Base-by-base conservation (phyloP, 1,140 invertebrate genomes). In the Conopomorpha cramerella region DNA sequence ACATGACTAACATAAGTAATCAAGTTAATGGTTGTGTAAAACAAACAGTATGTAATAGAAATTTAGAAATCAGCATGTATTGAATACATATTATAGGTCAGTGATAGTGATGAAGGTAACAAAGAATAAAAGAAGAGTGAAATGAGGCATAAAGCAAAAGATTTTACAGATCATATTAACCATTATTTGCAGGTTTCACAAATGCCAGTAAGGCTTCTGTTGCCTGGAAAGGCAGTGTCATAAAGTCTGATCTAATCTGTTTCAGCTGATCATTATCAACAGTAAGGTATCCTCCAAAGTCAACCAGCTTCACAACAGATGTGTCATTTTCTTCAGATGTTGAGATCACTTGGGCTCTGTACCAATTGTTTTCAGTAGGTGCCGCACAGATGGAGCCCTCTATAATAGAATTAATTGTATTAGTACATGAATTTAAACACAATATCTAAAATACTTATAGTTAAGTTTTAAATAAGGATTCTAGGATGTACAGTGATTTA, bases 161-260 rank as follows among this genome's bases (percentile, higher is more conserved):
- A 28, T 43, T n/a, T 29, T 23, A 47, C 43, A 38, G 44, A 41
- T 45, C 4, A 36, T 35, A 43, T 26, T 54, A 43, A 60, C 71
- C 78, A 80, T 91, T 86, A 77, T 86, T 84, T 30, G 86, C 79
- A 29, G 95, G 92, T 68, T 85, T 84, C 38, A 99, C 82, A 77
- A 95, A 90, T 7, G 93, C 92, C 54, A 99, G 78, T 60, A 88
- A 87, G 57, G 95, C 93, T 81, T 98, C 96, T 23, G 91, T 89
- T 29, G 95, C 93, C 85, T 98, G 96, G 81, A 98, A 98, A 12
- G 96, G 96, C 52, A 98, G 77, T 16, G 85, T 82, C 80, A 96
- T 88, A 62, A 95, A 97, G 73, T 98, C 94, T 39, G 86, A 88
- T 43, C 93, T 84, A 39, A 99, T 95, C 78, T 95, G 91, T 54